These are phyloP conservation scores for Cynopterus sphinx DNA, from an alignment of 2,797 vertebrate genomes.

Conservation along the genomic window DNA sequence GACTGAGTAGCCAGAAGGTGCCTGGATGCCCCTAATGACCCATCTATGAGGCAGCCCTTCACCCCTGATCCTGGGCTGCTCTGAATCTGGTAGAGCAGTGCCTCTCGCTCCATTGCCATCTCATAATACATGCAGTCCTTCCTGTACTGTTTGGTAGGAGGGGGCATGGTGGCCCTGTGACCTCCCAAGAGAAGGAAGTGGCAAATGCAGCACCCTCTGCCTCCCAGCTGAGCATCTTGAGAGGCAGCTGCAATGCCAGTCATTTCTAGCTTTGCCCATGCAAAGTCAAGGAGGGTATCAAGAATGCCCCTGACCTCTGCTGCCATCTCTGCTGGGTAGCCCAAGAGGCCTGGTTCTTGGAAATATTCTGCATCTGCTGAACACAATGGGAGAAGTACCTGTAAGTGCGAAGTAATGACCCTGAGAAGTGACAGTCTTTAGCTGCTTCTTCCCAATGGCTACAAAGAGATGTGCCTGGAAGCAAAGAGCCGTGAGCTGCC, in stretches of 20 bases:
- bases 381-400: not conserved
- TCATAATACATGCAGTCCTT: not conserved
- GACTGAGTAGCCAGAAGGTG: not conserved
- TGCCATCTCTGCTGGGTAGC: not conserved
- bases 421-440: not conserved
- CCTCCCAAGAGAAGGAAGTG: not conserved
- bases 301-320: not conserved
- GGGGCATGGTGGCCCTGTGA: not conserved
- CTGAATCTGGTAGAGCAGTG: not conserved
- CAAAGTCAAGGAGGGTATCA: not conserved
- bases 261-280: not conserved
- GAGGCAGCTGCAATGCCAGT: not conserved
- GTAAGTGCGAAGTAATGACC: not conserved
- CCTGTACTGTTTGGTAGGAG: not conserved
- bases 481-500: not conserved
- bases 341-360: not conserved
- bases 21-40: not conserved
- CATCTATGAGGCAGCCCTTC: not conserved
- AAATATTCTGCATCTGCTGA: not conserved
- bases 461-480: not conserved
- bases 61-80: not conserved
- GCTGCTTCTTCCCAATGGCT: not conserved
- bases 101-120: too few species aligned
- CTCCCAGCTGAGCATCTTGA: not conserved
- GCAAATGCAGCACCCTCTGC: not conserved